These are phyloP conservation scores for Acholoe squamosa DNA, from an alignment of 2,888 invertebrate species.

Conservation along the genomic window DNA sequence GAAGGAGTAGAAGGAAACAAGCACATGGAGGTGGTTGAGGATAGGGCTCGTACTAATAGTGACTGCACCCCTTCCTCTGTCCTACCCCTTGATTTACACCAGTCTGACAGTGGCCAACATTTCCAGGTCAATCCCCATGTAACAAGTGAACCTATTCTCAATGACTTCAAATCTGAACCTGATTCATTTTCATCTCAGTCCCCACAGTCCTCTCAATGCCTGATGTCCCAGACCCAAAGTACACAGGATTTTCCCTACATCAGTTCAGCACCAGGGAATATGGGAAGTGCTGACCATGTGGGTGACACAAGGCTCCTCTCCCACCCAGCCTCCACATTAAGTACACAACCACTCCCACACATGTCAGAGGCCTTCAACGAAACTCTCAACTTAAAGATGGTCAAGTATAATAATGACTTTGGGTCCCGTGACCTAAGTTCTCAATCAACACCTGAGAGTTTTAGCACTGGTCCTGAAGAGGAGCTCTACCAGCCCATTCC, in stretches of 20 bases:
- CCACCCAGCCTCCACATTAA: not conserved
- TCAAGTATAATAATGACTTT: not conserved
- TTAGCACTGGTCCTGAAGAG: not conserved
- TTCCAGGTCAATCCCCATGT: not conserved
- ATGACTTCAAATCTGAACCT: not conserved
- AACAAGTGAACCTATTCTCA: not conserved
- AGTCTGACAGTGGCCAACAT: not conserved
- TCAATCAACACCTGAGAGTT: not conserved
- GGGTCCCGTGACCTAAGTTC: not conserved
- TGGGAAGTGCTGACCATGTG: not conserved
- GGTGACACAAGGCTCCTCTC: not conserved
- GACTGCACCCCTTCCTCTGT: not conserved
- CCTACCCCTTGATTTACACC: conserved; percentile 23
- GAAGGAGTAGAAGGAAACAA: not conserved
- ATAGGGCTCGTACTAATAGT: not conserved
- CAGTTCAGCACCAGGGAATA: not conserved
- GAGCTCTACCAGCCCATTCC: not conserved
- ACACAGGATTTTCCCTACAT: not conserved
- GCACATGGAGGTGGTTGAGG: not conserved
- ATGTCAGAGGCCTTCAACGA: conserved; percentile 52
- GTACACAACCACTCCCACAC: not conserved
- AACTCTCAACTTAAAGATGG: conserved; percentile 34
- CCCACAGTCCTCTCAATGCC: not conserved
- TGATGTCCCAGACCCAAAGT: too few species aligned
- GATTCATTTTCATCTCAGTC: not conserved